Evolutionary conservation across 2,797 vertebrate genomes (phyloP), one percentile per base, ranked within the genome.

Genomic region (Sciurus vulgaris): DNA sequence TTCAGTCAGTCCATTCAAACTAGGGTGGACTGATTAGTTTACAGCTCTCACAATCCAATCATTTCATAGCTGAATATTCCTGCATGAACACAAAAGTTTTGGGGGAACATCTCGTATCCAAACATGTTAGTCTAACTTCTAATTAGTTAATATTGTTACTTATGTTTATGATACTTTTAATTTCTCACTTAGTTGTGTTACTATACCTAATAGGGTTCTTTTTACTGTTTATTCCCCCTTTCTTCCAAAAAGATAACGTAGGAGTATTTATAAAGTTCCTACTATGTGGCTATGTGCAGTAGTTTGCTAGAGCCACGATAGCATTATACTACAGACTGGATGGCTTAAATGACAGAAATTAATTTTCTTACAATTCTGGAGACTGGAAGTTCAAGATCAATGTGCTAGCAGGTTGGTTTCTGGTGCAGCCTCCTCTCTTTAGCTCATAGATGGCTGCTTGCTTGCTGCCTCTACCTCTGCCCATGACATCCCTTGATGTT

Each of bases 211-310:
- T 70, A 49, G 33, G 8, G 51, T 74, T 85, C 47, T 18, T 93
- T 38, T 83, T 54, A 51, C 35, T 86, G 79, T 1, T 85, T 90
- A 70, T 72, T 63, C 41, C 73, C 38, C 24, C 56, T 77, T 77
- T 83, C 44, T 41, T 91, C 28, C 51, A 87, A 70, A 83, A 70
- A n/a, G n/a, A 96, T 76, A 81, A n/a, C 15, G 28, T 86, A 65
- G 41, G 59, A 59, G 26, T 78, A 73, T 63, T 93, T 54, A 74
- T 33, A 67, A 33, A 67, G 30, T 73, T n/a, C 10, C 38, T 86
- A 79, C 22, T 17, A 35, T 63, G n/a, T 51, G 30, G 18, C 47
- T 91, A 38, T 38, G 38, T 38, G 14, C 30, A 74, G 47, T 74
- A 63, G 26, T 56, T 74, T 81, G 13, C 47, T 54, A 47, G 10